phyloP scores from a whole-genome alignment of 1,140 invertebrate genomes.

The Drosophila tropicalis region DNA sequence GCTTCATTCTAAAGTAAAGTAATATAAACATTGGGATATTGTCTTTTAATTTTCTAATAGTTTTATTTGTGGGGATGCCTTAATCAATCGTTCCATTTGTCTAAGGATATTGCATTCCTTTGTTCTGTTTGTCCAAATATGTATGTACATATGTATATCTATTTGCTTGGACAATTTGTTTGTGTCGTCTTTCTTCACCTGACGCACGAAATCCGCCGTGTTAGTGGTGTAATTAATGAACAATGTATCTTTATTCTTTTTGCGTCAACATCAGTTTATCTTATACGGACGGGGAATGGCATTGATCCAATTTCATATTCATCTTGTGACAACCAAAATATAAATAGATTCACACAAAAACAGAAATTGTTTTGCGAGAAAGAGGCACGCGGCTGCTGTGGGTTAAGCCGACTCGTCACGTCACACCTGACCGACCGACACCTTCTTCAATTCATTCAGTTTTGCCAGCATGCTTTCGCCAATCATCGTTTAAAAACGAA shows the following conservation, averaged over 20 bases:
- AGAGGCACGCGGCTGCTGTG: not conserved
- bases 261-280: not conserved
- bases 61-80: too few relatives aligned
- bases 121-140: too few relatives aligned
- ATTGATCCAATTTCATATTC: conserved; percentile 7
- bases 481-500: conserved; percentile 1
- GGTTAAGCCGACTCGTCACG: conserved; percentile 2
- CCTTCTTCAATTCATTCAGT: not conserved
- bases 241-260: not conserved
- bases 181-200: not conserved
- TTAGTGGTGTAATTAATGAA: not conserved
- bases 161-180: too few relatives aligned
- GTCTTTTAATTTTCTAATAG: too few relatives aligned
- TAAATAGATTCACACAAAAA: conserved; percentile 1
- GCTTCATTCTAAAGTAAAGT: too few relatives aligned
- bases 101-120: too few relatives aligned
- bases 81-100: too few relatives aligned
- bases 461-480: not conserved
- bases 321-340: conserved; percentile 3
- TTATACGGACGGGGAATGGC: not conserved
- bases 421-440: not conserved
- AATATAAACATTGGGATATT: too few relatives aligned
- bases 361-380: not conserved
- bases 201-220: not conserved
- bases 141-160: too few relatives aligned